Evolutionary conservation across 2,113 vertebrate genomes (phyloP).

Genomic region (Oceanodroma tethys): DNA sequence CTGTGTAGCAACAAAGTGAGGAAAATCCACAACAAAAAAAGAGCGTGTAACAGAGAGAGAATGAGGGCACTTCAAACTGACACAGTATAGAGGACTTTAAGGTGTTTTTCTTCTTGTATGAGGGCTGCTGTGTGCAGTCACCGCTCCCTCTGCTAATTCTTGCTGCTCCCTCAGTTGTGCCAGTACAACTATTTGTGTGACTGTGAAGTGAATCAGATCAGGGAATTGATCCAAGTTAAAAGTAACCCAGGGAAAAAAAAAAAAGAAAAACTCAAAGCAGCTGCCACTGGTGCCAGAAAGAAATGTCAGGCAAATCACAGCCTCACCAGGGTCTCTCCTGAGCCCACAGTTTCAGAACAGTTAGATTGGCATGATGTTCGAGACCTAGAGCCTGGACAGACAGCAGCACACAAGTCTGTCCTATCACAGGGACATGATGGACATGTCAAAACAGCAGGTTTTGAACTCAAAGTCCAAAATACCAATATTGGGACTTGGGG

Average conservation of each 20-base stretch:
- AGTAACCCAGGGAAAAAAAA: not conserved
- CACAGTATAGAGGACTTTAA: not conserved
- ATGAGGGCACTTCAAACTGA: not conserved
- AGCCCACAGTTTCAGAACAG: not conserved
- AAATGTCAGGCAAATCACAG: not conserved
- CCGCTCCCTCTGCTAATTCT: not conserved
- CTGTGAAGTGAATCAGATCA: constrained; percentile 1
- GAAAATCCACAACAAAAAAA: not conserved
- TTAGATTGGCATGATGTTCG: not conserved
- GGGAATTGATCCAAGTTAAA: not conserved
- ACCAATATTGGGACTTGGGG: fast-evolving
- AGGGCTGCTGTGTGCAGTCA: not conserved
- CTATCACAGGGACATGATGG: not conserved
- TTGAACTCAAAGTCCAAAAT: not conserved
- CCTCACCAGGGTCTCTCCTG: not conserved
- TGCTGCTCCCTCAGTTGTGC: not conserved
- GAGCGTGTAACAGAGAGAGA: not conserved
- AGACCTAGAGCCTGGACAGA: not conserved
- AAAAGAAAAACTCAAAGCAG: not conserved
- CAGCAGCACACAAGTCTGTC: not conserved
- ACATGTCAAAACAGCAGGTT: not conserved
- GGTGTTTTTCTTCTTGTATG: not conserved
- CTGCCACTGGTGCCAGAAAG: not conserved
- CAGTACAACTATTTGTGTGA: not conserved
- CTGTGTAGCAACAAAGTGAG: not conserved